Base-by-base conservation (phyloP, 2,113 vertebrate species). In the Xiphophorus maculatus region DNA sequence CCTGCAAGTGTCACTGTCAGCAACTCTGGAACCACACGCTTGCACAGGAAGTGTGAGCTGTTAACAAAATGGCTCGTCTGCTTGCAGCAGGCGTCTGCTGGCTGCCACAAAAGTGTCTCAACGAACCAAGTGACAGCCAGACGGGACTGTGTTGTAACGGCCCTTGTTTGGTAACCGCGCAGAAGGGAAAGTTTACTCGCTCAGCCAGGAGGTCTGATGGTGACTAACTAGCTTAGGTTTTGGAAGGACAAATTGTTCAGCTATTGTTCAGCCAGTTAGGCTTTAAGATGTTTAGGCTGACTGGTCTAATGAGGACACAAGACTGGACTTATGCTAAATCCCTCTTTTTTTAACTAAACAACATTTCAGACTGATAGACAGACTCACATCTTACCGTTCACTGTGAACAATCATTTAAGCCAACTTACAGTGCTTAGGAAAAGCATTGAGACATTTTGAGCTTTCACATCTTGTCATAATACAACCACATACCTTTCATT, bases 1-100 rank as follows among this genome's bases (percentile, higher is more conserved):
- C 90, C 90, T 89, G 90, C 77, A 83, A 93, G 91, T 91, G 92
- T 93, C 91, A 89, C 89, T 87, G 93, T 94, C 94, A 94, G 94
- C 93, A 94, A 92, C 90, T 93, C 92, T 93, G 91, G 89, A 92
- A 89, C 88, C 86, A 54, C 89, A 90, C 87, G 77, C 84, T 91
- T 82, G 72, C 85, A 89, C 87, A 91, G 88, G 89, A 93, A 92
- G 93, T 83, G 81, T 83, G 87, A 89, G 85, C 87, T 80, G 81
- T 90, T 89, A 85, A 88, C 87, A 88, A 90, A 91, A 90, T 85
- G 81, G 84, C 82, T 90, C 76, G 66, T 75, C 85, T 17, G 74
- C 86, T 77, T 86, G 82, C 80, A 85, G 78, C 82, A 76, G 79
- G 76, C 42, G 62, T 77, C 81, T 40, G 72, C 81, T 77, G 29